A percentile compares a stretch with the other conserved stretches of the same genome.
Evolutionary conservation across 2,888 invertebrate genomes (phyloP).

Genomic region (Marasmarcha lunaedactyla): DNA sequence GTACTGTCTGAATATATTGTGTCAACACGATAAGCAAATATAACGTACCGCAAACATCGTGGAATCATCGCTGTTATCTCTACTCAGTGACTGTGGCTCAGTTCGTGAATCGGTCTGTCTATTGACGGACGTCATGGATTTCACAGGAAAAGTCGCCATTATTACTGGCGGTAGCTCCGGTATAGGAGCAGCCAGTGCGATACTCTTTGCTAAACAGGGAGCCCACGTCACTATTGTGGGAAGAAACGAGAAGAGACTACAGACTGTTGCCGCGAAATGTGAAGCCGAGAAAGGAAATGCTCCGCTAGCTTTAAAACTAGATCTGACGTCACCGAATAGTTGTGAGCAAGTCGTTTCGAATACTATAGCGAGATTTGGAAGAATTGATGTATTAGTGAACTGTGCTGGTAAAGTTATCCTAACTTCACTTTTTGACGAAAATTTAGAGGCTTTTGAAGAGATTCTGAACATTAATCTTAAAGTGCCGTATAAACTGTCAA

Average conservation of each 20-base stretch:
- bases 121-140: constrained; percentile 23
- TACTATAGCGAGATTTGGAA: constrained; percentile 74
- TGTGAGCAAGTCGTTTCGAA: constrained; percentile 72
- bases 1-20: too few relatives aligned
- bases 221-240: constrained; percentile 34
- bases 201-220: constrained; percentile 31
- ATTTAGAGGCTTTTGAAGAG: constrained; percentile 83
- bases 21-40: too few relatives aligned
- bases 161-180: constrained; percentile 44
- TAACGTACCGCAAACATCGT: too few relatives aligned
- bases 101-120: too few relatives aligned
- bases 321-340: constrained; percentile 73
- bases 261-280: constrained; percentile 25
- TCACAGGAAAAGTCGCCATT: constrained; percentile 36
- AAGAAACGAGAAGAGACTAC: constrained; percentile 32
- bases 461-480: constrained; percentile 86
- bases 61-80: too few relatives aligned
- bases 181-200: constrained; percentile 37
- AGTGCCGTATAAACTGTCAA: constrained; percentile 78
- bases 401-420: constrained; percentile 81
- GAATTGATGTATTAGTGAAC: constrained; percentile 81
- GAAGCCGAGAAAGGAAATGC: constrained; percentile 18
- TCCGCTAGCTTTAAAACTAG: constrained; percentile 54
- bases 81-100: too few relatives aligned
- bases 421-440: constrained; percentile 80